phyloP scores from a whole-genome alignment of 1,140 invertebrate genomes.

The Yoshiicerus persimilis region DNA sequence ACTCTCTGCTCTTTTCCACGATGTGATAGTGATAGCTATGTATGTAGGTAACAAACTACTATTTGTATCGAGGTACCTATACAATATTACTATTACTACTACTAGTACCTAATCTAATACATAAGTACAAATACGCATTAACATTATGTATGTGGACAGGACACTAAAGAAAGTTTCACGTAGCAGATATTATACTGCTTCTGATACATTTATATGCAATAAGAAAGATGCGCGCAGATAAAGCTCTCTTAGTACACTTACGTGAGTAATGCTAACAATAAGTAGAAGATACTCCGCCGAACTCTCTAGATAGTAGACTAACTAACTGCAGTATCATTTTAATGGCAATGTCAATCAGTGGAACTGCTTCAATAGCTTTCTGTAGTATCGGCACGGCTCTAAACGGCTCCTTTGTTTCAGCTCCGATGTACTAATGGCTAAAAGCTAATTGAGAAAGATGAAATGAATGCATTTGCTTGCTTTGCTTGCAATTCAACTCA shows the following conservation, averaged over 20 bases:
- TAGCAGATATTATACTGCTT: too few relatives aligned
- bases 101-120: neutral
- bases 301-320: neutral
- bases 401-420: neutral
- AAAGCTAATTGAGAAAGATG: constrained; percentile 18
- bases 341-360: constrained; percentile 10
- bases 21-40: neutral
- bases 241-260: neutral
- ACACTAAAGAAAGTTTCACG: neutral
- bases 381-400: constrained; percentile 7
- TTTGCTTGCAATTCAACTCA: neutral
- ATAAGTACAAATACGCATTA: neutral
- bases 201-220: neutral
- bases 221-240: neutral
- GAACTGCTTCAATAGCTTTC: neutral
- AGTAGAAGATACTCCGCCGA: neutral
- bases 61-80: too few relatives aligned
- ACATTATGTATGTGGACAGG: neutral
- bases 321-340: constrained; percentile 1
- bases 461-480: constrained; percentile 1
- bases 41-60: neutral
- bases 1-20: neutral
- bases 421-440: constrained; percentile 1
- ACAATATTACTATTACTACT: too few relatives aligned
- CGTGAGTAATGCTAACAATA: neutral